phyloP scores from a whole-genome alignment of 2,888 invertebrate species.

The Eupithecia pulchellata region DNA sequence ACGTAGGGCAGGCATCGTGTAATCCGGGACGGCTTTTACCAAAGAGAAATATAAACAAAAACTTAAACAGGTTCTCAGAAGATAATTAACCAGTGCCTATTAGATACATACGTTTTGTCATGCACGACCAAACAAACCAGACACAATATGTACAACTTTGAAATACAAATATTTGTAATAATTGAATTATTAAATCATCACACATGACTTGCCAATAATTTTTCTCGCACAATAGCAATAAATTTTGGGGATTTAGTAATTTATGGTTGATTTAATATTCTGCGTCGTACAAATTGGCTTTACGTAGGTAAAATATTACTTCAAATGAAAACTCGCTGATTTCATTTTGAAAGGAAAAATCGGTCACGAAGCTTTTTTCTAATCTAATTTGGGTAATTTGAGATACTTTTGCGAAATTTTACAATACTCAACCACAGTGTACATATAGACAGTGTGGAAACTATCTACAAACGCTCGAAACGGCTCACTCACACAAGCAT shows the following conservation, averaged over 20 bases:
- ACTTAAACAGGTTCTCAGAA: slow-evolving; percentile 4
- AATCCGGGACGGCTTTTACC: slow-evolving; percentile 3
- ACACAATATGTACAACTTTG: slow-evolving; percentile 13
- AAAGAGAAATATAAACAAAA: slow-evolving; percentile 23
- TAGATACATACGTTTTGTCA: slow-evolving; percentile 11
- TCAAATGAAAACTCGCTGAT: slow-evolving; percentile 50
- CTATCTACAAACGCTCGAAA: too few species aligned
- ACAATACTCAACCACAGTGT: too few species aligned
- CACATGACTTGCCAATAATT: slow-evolving; percentile 41
- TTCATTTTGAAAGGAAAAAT: slow-evolving; percentile 33
- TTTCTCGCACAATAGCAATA: slow-evolving; percentile 46
- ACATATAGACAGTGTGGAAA: too few species aligned
- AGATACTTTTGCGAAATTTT: not conserved
- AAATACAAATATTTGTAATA: slow-evolving; percentile 19
- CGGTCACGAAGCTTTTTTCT: slow-evolving; percentile 14
- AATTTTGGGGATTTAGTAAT: slow-evolving; percentile 43
- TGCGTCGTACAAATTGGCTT: slow-evolving; percentile 39
- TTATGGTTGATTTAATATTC: slow-evolving; percentile 48
- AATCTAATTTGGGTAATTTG: not conserved
- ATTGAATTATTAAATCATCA: slow-evolving; percentile 34
- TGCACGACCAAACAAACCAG: slow-evolving; percentile 8
- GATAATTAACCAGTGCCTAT: slow-evolving; percentile 4
- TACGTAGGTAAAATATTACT: slow-evolving; percentile 48
- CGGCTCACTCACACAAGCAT: too few species aligned
- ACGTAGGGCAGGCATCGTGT: slow-evolving; percentile 13